phyloP scores from a whole-genome alignment of 1,140 invertebrate species.

The Eueides isabella region DNA sequence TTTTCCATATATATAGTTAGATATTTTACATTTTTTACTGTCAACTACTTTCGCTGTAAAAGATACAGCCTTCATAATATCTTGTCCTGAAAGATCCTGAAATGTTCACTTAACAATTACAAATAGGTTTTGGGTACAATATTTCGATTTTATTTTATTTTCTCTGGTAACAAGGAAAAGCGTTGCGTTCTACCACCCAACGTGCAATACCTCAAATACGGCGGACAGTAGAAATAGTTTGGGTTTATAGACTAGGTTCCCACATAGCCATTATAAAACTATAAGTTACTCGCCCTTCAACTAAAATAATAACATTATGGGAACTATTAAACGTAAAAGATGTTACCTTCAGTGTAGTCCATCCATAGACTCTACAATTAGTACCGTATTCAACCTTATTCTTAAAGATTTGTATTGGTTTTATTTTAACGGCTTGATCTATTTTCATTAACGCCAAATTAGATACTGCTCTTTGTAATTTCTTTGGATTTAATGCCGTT shows the following conservation, averaged over 20 bases:
- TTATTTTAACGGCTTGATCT: conserved; percentile 29
- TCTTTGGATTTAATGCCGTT: background rate
- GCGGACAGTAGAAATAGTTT: too few relatives aligned
- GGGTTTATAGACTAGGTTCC: too few relatives aligned
- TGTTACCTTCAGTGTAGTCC: conserved; percentile 46
- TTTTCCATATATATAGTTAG: background rate
- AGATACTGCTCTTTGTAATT: background rate
- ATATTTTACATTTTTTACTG: background rate
- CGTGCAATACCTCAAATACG: too few relatives aligned
- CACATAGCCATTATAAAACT: too few relatives aligned
- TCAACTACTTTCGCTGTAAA: conserved; percentile 3
- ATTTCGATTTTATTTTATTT: too few relatives aligned
- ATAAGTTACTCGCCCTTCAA: too few relatives aligned
- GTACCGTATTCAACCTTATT: conserved; percentile 12
- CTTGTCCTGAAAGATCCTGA: conserved; percentile 35
- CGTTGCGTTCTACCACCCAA: too few relatives aligned
- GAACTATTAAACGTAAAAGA: too few relatives aligned
- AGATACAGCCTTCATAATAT: conserved; percentile 33
- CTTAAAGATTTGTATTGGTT: conserved; percentile 20
- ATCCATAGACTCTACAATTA: conserved; percentile 44
- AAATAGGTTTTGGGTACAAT: too few relatives aligned
- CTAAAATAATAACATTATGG: too few relatives aligned
- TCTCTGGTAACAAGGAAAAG: too few relatives aligned
- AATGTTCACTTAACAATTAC: background rate
- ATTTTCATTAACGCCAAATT: conserved; percentile 48